Conservation (phyloP, 2,113 vertebrate genomes). For the Pithys albifrons region DNA sequence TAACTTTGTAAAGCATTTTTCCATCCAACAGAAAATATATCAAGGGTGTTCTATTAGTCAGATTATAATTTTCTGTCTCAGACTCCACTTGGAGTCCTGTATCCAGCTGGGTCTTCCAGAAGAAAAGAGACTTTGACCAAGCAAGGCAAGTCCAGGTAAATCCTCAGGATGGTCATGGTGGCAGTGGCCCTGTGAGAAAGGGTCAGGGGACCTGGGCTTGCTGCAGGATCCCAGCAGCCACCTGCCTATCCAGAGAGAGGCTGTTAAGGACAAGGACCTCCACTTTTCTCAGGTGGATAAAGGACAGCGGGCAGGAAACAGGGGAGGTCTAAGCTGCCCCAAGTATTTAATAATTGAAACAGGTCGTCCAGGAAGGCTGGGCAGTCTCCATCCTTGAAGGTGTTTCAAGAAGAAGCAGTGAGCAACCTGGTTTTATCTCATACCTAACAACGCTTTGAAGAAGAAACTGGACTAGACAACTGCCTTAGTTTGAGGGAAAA, state of each 20-base stretch:
- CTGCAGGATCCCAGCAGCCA: rapidly evolving
- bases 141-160: too few species aligned
- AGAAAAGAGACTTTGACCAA: neutral
- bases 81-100: neutral
- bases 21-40: neutral
- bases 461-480: neutral
- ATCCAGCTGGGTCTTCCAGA: neutral
- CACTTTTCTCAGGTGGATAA: neutral
- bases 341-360: neutral
- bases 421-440: neutral
- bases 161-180: neutral
- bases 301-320: neutral
- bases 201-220: neutral
- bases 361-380: neutral
- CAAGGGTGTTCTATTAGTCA: neutral
- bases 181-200: neutral
- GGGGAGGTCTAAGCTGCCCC: neutral
- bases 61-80: neutral
- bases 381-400: neutral
- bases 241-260: neutral
- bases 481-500: too few species aligned
- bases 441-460: neutral
- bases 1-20: neutral
- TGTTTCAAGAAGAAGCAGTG: neutral
- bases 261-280: neutral